Conservation (phyloP, 2,797 vertebrate genomes). For the Acomys russatus region DNA sequence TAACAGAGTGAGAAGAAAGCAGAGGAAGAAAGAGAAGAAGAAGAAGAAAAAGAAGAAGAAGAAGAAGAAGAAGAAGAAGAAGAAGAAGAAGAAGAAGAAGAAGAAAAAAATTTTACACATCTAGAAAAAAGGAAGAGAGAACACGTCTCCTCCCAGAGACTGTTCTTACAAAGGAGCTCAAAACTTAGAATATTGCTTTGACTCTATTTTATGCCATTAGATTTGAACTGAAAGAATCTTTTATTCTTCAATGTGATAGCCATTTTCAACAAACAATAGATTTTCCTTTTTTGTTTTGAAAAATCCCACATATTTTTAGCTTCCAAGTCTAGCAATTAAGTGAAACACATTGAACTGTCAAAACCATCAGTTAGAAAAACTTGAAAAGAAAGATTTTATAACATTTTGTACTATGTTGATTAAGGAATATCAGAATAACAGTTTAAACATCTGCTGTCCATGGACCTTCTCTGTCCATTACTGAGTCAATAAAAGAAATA, state of each 20-base stretch:
- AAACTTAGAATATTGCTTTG: not conserved
- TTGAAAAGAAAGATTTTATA: not conserved
- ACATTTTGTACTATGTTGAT: not conserved
- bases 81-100: not conserved
- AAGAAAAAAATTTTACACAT: not conserved
- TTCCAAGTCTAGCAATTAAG: constrained; percentile 13
- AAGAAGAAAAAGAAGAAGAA: not conserved
- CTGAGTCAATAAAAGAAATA: not conserved
- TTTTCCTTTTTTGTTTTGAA: not conserved
- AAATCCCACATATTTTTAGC: not conserved
- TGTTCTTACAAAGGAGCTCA: not conserved
- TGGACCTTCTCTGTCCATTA: not conserved
- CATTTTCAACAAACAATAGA: not conserved
- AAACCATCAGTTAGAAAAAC: not conserved
- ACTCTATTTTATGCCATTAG: constrained; percentile 15
- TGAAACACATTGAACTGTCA: constrained; percentile 2
- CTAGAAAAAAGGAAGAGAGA: not conserved
- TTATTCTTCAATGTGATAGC: constrained; percentile 20
- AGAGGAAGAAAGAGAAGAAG: not conserved
- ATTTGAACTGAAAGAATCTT: constrained; percentile 44
- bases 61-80: not conserved
- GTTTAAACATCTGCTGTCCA: not conserved
- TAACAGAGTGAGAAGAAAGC: not conserved
- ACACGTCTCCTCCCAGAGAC: not conserved
- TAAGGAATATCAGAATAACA: not conserved